Evolutionary conservation across 1,140 invertebrate species (phyloP).

Genomic region (Chrysopa pallens): DNA sequence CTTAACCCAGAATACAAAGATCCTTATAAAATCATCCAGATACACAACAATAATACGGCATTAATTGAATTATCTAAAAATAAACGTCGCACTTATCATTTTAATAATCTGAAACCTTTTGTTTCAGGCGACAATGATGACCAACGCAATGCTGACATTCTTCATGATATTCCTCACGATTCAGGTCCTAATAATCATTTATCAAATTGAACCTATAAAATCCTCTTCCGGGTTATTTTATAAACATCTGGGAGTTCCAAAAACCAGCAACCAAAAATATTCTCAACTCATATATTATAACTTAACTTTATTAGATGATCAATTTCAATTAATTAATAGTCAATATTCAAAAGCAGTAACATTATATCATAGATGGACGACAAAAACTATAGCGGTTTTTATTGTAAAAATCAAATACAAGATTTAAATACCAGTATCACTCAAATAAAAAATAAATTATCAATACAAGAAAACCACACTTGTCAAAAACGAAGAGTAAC

Average conservation of each 20-base stretch:
- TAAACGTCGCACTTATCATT: no score
- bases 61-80: constrained; percentile 4
- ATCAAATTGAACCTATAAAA: constrained; percentile 1
- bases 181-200: no score
- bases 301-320: constrained; percentile 3
- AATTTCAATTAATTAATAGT: constrained; percentile 1
- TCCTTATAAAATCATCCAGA: constrained; percentile 6
- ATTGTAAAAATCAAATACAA: no score
- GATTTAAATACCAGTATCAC: constrained; percentile 4
- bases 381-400: no score
- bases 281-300: constrained; percentile 6
- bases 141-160: no score
- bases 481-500: constrained; percentile 9
- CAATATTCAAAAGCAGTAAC: not conserved
- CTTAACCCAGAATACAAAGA: constrained; percentile 5
- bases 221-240: no score
- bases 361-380: not conserved
- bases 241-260: constrained; percentile 4
- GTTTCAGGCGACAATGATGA: constrained; percentile 3
- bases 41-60: constrained; percentile 6
- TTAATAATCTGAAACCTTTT: constrained; percentile 8
- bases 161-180: no score
- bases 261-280: constrained; percentile 5
- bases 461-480: not conserved
- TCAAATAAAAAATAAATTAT: constrained; percentile 1